phyloP scores from a whole-genome alignment of 2,797 vertebrate genomes.

The Malurus leucopterus region DNA sequence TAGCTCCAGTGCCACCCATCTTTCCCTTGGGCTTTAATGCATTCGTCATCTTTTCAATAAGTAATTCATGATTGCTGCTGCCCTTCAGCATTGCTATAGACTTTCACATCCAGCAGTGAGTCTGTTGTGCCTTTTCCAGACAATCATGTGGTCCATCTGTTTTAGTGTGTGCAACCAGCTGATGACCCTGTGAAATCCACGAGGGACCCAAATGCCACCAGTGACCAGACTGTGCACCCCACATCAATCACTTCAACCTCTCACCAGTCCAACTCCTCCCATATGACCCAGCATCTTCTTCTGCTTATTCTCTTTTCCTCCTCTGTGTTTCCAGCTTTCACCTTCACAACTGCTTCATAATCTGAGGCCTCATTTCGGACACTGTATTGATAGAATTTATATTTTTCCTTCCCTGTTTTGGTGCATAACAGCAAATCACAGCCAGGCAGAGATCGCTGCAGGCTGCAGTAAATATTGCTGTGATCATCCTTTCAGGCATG shows the following conservation, averaged over 20 bases:
- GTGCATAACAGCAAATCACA: neutral
- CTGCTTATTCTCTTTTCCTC: neutral
- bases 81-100: neutral
- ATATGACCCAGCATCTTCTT: neutral
- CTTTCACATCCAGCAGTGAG: constrained; percentile 7
- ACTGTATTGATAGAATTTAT: neutral
- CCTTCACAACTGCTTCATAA: neutral
- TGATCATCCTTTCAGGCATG: neutral
- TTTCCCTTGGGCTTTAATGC: neutral
- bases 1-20: neutral
- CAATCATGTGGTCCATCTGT: constrained; percentile 5
- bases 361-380: neutral
- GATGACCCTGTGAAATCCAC: neutral
- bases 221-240: neutral
- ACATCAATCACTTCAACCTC: neutral
- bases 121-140: neutral
- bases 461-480: neutral
- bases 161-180: neutral
- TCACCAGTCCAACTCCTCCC: neutral
- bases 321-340: neutral
- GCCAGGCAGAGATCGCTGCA: neutral
- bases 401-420: neutral
- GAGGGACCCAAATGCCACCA: neutral
- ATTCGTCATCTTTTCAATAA: neutral
- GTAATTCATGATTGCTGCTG: neutral